Base-by-base conservation (phyloP, 64 coral and sea anemone species). In the Montipora cactus region DNA sequence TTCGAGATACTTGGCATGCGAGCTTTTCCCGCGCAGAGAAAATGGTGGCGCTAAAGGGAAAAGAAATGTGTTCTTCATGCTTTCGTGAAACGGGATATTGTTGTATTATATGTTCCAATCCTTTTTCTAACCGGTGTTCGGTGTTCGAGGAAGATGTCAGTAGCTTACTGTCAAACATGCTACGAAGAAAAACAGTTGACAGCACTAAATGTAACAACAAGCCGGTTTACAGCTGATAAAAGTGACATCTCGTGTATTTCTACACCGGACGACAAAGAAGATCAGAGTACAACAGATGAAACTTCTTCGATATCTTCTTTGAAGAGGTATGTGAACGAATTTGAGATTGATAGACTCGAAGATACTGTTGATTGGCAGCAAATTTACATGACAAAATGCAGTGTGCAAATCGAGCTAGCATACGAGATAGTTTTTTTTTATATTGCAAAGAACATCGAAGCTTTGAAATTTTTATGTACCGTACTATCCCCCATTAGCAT, bases 81-180 rank as follows among this genome's bases (percentile, higher is more conserved):
- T 57, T 57, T 57, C 53, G 53, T 57, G 53, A 64, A 64, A 73
- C 69, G 22, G n/a, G 69, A 73, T 73, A 73, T 73, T 28, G 22
- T 73, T 73, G 69, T 73, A 20, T 73, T 73, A 22, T 73, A 73
- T 73, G 69, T 73, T 73, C 69, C 21, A 73, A 73, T 73, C 67
- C 67, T 69, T 69, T 69, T 69, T 7, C 5, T 69, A 69, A 69
- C 3, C 67, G 19, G 67, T 69, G 67, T 69, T 57, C 53, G 53
- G 53, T 57, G 53, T 69, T 69, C 19, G 67, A 69, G 14, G 19
- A 20, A 69, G 67, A 69, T 69, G 67, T 69, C 67, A 69, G 67
- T 69, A 69, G 67, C 67, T 15, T 21, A 69, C 67, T 69, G 67
- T 69, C 67, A 69, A 69, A 20, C 13, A 20, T 69, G 67, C 67